A percentile compares a stretch with the other conserved stretches of the same genome.
Conservation (phyloP, 1,140 invertebrate species). For the Lerema accius region DNA sequence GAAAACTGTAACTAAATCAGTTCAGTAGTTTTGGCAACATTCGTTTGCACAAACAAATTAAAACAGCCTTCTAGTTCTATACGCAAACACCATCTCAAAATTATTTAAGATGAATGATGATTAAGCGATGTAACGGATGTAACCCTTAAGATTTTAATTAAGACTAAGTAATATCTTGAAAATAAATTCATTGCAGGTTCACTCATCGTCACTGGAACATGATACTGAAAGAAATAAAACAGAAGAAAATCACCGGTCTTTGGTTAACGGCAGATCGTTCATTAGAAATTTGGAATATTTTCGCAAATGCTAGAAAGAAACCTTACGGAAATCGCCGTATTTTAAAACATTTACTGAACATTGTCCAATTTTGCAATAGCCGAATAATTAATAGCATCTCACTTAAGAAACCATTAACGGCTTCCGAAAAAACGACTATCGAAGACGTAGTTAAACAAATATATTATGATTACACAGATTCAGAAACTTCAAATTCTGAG, state of each 20-base stretch:
- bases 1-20: no score
- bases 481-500: constrained; percentile 29
- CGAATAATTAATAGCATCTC: not conserved
- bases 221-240: constrained; percentile 61
- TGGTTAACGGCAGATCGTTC: constrained; percentile 60
- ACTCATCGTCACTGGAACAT: constrained; percentile 72
- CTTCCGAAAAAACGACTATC: constrained; percentile 48
- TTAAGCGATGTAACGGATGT: no score
- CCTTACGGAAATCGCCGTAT: constrained; percentile 46
- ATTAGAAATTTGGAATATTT: constrained; percentile 66
- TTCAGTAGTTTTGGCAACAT: no score
- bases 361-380: constrained; percentile 47
- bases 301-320: constrained; percentile 53
- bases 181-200: constrained; percentile 45
- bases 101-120: no score
- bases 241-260: constrained; percentile 45
- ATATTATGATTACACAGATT: constrained; percentile 44
- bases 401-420: constrained; percentile 35
- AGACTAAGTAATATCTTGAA: no score
- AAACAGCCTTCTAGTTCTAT: no score
- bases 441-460: constrained; percentile 48
- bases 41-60: no score
- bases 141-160: no score
- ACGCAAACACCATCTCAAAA: no score
- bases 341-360: constrained; percentile 57